Evolutionary conservation across 1,140 invertebrate genomes (phyloP), one percentile per base, ranked within the genome.

Genomic region (Proales similis): DNA sequence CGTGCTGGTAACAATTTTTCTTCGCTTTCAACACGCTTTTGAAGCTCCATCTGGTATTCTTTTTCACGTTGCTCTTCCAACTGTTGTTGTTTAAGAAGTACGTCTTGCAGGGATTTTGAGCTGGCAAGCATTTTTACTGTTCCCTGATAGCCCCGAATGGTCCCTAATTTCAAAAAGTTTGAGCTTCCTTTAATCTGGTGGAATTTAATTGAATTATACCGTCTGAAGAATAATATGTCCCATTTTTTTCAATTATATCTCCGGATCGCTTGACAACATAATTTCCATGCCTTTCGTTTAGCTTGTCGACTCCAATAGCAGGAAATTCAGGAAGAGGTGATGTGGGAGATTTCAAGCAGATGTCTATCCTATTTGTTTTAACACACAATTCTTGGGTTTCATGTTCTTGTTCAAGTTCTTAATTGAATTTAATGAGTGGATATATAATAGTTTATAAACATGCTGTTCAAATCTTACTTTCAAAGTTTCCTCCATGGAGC

Each of bases 211-310:
- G n/a, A n/a, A n/a, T n/a, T n/a, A n/a, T n/a, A 4, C 51, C 51
- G 32, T 57, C 51, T 17, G 51, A 42, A 9, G 51, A 57, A 24
- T 57, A 57, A 57, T 57, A 57, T 14, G 30, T 57, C 0, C 51
- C 51, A 57, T 57, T 57, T 57, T 57, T 57, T 26, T 57, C 51
- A 43, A 57, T 57, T 26, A 57, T 57, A 57, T 57, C 51, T 4
- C 51, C 51, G 19, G 36, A 39, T 3, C 51, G 51, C 19, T 42
- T 42, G 11, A 57, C 51, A 27, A 42, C 45, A 19, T 57, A 57
- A 14, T 57, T 57, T 57, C 30, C 36, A 24, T 57, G 51, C 32
- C 30, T 36, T 9, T 57, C 51, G 12, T 57, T 57, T 2, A 57
- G 27, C 27, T 57, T 42, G 22, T 57, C 30, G 17, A 27, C 51